Conservation (phyloP, 1,140 invertebrate species). For the Onthophagus taurus region DNA sequence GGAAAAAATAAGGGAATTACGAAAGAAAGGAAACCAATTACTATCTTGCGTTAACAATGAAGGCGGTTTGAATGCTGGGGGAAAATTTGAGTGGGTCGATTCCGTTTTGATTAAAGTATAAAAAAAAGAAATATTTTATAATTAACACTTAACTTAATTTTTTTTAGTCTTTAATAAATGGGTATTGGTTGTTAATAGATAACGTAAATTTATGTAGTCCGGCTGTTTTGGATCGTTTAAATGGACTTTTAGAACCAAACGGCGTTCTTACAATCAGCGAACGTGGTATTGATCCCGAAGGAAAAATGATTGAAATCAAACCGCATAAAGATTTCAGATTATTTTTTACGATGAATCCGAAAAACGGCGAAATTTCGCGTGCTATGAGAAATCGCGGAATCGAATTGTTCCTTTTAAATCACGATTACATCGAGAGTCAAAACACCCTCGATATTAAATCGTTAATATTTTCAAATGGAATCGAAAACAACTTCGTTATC, state of each 20-base stretch:
- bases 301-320: constrained; percentile 60
- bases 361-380: constrained; percentile 90
- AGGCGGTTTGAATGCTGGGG: constrained; percentile 60
- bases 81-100: constrained; percentile 97
- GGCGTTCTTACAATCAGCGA: constrained; percentile 88
- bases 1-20: constrained; percentile 32
- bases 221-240: constrained; percentile 92
- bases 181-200: constrained; percentile 88
- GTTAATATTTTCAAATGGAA: constrained; percentile 44
- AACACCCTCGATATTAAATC: constrained; percentile 45
- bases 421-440: constrained; percentile 32
- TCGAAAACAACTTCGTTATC: constrained; percentile 37
- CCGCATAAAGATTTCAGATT: constrained; percentile 89
- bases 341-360: constrained; percentile 91
- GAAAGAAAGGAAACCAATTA: constrained; percentile 22
- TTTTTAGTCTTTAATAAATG: constrained; percentile 63
- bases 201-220: constrained; percentile 96
- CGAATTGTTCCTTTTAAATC: constrained; percentile 69
- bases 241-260: constrained; percentile 87
- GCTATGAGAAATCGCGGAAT: constrained; percentile 97
- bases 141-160: not conserved
- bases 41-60: constrained; percentile 38
- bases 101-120: constrained; percentile 78
- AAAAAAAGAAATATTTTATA: not conserved
- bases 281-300: constrained; percentile 65